Evolutionary conservation across 2,888 invertebrate species (phyloP).

Genomic region (Thymelicus sylvestris): DNA sequence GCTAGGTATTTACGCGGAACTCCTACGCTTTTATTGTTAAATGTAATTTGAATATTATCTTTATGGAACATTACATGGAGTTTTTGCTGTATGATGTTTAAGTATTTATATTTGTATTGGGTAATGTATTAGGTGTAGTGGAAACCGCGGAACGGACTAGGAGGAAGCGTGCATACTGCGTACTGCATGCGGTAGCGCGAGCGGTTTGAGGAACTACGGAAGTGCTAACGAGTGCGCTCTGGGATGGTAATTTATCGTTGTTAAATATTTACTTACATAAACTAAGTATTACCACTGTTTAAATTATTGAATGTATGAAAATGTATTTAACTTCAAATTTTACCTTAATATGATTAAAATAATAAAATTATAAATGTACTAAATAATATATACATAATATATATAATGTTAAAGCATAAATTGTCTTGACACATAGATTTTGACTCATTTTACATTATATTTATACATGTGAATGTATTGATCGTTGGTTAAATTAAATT

Average conservation of each 20-base stretch:
- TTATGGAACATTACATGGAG: conserved; percentile 63
- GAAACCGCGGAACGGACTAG: conserved; percentile 59
- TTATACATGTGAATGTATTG: conserved; percentile 38
- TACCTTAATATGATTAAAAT: conserved; percentile 46
- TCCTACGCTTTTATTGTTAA: conserved; percentile 78
- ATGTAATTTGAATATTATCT: conserved; percentile 70
- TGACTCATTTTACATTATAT: conserved; percentile 43
- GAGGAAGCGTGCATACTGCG: conserved; percentile 46
- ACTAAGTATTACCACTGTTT: conserved; percentile 61
- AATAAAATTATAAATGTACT: conserved; percentile 41
- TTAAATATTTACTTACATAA: conserved; percentile 72
- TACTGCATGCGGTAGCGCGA: too few relatives aligned
- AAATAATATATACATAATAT: conserved; percentile 27
- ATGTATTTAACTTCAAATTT: conserved; percentile 59
- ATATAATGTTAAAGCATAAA: conserved; percentile 32
- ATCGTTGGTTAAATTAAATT: conserved; percentile 34
- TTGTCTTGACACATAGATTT: conserved; percentile 36
- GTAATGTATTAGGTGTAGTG: conserved; percentile 52
- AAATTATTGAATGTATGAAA: conserved; percentile 50
- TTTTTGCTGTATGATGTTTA: conserved; percentile 69
- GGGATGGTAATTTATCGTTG: conserved; percentile 71
- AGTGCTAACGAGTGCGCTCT: conserved; percentile 60
- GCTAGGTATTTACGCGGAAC: conserved; percentile 53
- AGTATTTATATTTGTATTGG: conserved; percentile 59
- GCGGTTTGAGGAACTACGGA: conserved; percentile 47